Conservation (phyloP, 2,113 vertebrate genomes). For the Rallus limicola region DNA sequence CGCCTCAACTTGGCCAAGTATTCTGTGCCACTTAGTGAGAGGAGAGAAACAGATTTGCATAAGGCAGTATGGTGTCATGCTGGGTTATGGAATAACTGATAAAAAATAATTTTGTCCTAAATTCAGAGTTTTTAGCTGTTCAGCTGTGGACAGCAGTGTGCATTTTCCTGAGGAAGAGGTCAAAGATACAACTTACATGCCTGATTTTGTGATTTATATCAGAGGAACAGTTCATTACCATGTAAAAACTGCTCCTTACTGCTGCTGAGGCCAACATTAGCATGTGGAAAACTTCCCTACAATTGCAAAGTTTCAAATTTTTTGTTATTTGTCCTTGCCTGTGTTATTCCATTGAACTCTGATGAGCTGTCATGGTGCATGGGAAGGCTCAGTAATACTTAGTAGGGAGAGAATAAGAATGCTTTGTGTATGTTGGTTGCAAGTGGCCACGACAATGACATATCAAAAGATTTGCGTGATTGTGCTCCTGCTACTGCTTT, state of each 20-base stretch:
- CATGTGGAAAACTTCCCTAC: not conserved
- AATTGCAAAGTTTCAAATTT: not conserved
- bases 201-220: not conserved
- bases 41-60: not conserved
- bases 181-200: not conserved
- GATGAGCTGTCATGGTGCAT: rapidly evolving
- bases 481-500: not conserved
- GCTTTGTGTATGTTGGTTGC: not conserved
- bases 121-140: not conserved
- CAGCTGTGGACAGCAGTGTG: not conserved
- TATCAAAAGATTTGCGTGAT: not conserved
- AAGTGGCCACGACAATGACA: not conserved
- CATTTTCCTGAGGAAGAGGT: not conserved
- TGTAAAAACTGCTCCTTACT: not conserved
- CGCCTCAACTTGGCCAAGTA: rapidly evolving
- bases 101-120: not conserved
- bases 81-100: not conserved
- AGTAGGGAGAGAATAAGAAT: not conserved
- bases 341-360: not conserved
- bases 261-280: not conserved
- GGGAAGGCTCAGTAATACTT: not conserved
- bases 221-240: not conserved
- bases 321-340: not conserved
- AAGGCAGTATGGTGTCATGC: not conserved
- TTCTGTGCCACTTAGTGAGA: not conserved